Evolutionary conservation across 1,140 invertebrate species (phyloP).

Genomic region (Augochlora pura): DNA sequence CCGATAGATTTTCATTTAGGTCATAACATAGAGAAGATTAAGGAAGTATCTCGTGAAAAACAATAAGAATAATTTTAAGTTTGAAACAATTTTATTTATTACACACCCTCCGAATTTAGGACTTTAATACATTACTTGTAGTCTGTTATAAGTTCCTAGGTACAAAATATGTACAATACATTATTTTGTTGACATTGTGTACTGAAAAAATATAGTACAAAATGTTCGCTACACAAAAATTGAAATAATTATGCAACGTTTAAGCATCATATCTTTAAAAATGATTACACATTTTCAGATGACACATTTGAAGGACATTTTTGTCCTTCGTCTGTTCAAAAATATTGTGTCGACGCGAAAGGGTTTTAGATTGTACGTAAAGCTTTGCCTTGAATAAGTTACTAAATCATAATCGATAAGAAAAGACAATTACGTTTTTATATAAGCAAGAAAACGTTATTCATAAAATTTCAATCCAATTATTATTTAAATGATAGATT

Average conservation of each 20-base stretch:
- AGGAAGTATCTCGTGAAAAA: conserved; percentile 30
- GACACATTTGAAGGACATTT: conserved; percentile 1
- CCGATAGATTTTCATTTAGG: conserved; percentile 89
- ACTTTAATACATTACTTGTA: conserved; percentile 50
- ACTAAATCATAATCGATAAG: too few species aligned
- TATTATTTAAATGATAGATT: not conserved
- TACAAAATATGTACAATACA: conserved; percentile 70
- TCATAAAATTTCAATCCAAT: not conserved
- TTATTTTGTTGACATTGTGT: conserved; percentile 16
- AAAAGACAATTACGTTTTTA: too few species aligned
- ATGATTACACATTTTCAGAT: conserved; percentile 2
- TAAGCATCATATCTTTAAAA: not conserved
- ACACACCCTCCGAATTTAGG: conserved; percentile 39
- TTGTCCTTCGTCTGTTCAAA: not conserved
- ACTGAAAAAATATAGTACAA: conserved; percentile 28
- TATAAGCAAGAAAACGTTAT: too few species aligned
- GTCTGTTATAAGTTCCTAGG: conserved; percentile 56
- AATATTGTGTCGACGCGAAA: not conserved
- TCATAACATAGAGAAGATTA: conserved; percentile 1
- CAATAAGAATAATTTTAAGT: conserved; percentile 24
- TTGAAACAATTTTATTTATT: conserved; percentile 55
- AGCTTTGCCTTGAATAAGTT: not conserved
- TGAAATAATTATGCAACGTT: not conserved
- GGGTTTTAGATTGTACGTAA: not conserved
- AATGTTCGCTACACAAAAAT: not conserved